Percentiles rank a stretch among this genome's conserved stretches.
phyloP scores from a whole-genome alignment of 2,113 vertebrate genomes.

The Hyla sarda region DNA sequence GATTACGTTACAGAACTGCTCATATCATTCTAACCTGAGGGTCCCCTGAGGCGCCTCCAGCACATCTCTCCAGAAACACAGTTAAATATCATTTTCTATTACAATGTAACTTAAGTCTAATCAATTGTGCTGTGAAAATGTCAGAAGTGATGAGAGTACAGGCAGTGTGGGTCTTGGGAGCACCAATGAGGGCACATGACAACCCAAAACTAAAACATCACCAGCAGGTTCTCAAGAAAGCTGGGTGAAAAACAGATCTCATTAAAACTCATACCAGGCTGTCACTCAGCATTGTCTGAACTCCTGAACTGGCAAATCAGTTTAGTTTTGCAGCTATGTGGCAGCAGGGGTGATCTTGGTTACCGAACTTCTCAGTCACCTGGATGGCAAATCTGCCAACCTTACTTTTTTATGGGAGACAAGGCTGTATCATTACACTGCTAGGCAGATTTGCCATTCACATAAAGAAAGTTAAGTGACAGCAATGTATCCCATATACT shows the following conservation, averaged over 20 bases:
- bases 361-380: too few relatives aligned
- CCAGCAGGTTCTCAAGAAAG: background rate
- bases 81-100: slow-evolving; percentile 1
- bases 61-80: background rate
- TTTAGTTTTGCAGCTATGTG: background rate
- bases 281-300: too few relatives aligned
- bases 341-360: too few relatives aligned
- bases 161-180: background rate
- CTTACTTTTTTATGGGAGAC: background rate
- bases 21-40: background rate
- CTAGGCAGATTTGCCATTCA: background rate
- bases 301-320: too few relatives aligned
- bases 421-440: too few relatives aligned
- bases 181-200: background rate
- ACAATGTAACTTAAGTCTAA: background rate
- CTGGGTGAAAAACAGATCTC: background rate
- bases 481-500: too few relatives aligned
- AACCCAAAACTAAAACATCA: background rate
- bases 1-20: background rate
- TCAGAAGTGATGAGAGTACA: background rate
- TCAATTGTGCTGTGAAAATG: slow-evolving; percentile 23
- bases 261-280: too few relatives aligned
- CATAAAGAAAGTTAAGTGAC: background rate
- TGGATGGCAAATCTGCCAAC: background rate
- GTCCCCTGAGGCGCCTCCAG: background rate